Percentiles rank a stretch among this genome's conserved stretches.
Conservation (phyloP, 2,888 invertebrate species). For the Synergus umbraculus region DNA sequence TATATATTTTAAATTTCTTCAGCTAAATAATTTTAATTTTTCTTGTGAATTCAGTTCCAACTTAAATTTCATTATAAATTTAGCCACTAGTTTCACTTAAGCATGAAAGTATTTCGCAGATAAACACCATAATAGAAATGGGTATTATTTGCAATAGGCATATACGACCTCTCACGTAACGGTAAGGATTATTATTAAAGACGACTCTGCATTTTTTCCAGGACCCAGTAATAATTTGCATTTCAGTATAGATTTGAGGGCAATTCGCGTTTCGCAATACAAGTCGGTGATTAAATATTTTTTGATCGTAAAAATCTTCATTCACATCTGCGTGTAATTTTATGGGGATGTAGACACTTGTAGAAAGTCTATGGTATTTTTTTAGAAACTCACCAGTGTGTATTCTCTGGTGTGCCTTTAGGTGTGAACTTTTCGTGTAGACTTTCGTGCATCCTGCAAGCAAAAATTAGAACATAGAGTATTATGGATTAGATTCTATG, state of each 20-base stretch:
- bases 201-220: background rate
- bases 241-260: background rate
- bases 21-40: too few species aligned
- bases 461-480: conserved; percentile 57
- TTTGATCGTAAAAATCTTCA: background rate
- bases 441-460: conserved; percentile 96
- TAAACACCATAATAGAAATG: background rate
- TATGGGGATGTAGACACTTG: background rate
- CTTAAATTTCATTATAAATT: background rate
- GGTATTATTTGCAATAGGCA: conserved; percentile 5
- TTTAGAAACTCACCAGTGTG: conserved; percentile 88
- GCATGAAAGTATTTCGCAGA: background rate
- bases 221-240: background rate
- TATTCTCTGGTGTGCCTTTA: conserved; percentile 98
- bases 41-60: too few species aligned
- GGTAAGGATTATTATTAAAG: background rate
- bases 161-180: background rate
- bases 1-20: too few species aligned
- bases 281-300: background rate
- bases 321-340: background rate
- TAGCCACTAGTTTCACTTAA: background rate
- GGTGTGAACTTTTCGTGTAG: conserved; percentile 98
- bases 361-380: background rate
- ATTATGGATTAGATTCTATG: background rate
- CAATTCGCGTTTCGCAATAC: background rate